Percentiles rank a stretch among this genome's conserved stretches.
These are phyloP conservation scores for Leptonema lineaticorne DNA, from an alignment of 1,140 invertebrate genomes.

Conservation along the genomic window DNA sequence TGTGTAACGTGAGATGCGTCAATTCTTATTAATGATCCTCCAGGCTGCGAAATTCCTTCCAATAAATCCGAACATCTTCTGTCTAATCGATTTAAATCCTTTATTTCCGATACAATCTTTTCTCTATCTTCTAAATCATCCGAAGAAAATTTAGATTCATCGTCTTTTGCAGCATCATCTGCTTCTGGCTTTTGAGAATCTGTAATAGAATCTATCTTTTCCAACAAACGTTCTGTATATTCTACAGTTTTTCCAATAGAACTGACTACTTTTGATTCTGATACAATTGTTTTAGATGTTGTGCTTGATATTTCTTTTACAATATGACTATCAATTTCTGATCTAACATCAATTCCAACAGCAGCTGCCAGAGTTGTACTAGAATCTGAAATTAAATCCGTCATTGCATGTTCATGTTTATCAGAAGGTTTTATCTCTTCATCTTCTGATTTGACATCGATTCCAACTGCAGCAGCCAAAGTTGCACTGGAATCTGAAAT, in stretches of 20 bases:
- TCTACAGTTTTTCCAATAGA: constrained; percentile 42
- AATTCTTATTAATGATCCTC: constrained; percentile 53
- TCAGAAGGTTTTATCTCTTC: background rate
- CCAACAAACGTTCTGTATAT: constrained; percentile 37
- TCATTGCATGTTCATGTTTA: constrained; percentile 23
- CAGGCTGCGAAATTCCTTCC: constrained; percentile 52
- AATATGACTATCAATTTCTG: constrained; percentile 20
- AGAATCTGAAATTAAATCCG: constrained; percentile 35
- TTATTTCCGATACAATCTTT: constrained; percentile 50
- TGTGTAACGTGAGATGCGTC: constrained; percentile 55
- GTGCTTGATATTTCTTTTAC: background rate
- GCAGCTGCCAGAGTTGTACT: constrained; percentile 35
- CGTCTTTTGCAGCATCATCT: constrained; percentile 10
- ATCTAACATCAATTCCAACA: constrained; percentile 33
- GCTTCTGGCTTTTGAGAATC: background rate
- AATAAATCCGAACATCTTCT: constrained; percentile 54
- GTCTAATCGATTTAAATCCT: constrained; percentile 49
- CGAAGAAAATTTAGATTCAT: constrained; percentile 32
- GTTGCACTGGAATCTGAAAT: constrained; percentile 32
- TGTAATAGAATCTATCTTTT: constrained; percentile 37
- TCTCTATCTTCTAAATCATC: constrained; percentile 41
- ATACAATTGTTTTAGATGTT: background rate
- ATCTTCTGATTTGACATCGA: constrained; percentile 2
- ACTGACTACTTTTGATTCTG: background rate
- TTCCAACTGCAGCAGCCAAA: constrained; percentile 15